Percentiles rank a stretch among this genome's conserved stretches.
Evolutionary conservation across 92 coral and sea anemone genomes (phyloP).

Genomic region (Scolanthus callimorphus): DNA sequence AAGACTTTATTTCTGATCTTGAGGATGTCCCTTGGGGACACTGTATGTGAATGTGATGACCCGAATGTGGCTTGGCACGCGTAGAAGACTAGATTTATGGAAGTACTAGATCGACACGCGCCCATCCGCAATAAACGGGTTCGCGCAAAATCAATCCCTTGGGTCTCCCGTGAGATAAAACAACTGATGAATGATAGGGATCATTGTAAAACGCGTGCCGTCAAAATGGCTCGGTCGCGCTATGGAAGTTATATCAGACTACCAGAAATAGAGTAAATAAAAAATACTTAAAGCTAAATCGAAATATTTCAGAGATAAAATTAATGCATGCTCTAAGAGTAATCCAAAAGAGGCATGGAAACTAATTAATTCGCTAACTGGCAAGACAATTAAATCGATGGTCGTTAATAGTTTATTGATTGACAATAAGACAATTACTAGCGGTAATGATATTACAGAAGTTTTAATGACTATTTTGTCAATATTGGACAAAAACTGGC

Average conservation of each 20-base stretch:
- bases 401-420: background rate
- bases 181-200: slow-evolving; percentile 1
- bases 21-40: slow-evolving; percentile 16
- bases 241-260: slow-evolving; percentile 29
- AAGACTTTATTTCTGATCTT: slow-evolving; percentile 21
- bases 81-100: slow-evolving; percentile 19
- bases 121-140: slow-evolving; percentile 9
- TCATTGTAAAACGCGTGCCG: slow-evolving; percentile 4
- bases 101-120: slow-evolving; percentile 24
- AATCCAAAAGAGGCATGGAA: slow-evolving; percentile 1
- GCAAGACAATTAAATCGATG: background rate
- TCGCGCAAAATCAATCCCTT: too few species aligned
- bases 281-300: slow-evolving; percentile 33
- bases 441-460: background rate
- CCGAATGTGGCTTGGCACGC: slow-evolving; percentile 23
- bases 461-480: background rate
- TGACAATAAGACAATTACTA: background rate
- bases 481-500: background rate
- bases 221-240: slow-evolving; percentile 13
- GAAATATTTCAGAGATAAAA: slow-evolving; percentile 20
- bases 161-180: too few species aligned
- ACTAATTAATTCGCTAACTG: background rate
- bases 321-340: slow-evolving; percentile 9
- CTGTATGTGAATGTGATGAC: background rate
- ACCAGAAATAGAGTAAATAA: slow-evolving; percentile 35